Evolutionary conservation across 2,888 invertebrate genomes (phyloP), one percentile per base, ranked within the genome.

Genomic region (Cantharis rufa): DNA sequence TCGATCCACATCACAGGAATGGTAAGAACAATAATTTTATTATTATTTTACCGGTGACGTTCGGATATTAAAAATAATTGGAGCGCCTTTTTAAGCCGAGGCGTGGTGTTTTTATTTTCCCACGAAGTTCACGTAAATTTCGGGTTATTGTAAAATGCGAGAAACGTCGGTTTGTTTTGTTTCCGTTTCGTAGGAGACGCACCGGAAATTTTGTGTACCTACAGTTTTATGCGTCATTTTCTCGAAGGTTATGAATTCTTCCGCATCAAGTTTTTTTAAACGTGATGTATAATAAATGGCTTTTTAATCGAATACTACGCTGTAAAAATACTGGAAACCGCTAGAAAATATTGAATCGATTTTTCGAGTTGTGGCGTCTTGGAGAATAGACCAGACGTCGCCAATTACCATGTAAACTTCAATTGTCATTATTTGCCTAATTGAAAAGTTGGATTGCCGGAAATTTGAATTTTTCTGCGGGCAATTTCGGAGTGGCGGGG

Each of bases 1-100:
- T 86, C 90, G 78, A 89, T 90, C 87, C 90, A 91, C 89, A 90
- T 91, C 85, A 90, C 90, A 82, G 90, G 90, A 84, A 83, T 85
- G 78, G 84, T 83, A 74, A 80, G 83, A 81, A 61, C 15, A 13
- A 16, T 24, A 62, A 62, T 62, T 73, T 48, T 24, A 64, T n/a
- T 24, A 64, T n/a, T 48, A 48, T 48, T 48, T 48, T 7, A n/a
- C 48, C 7, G n/a, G 7, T n/a, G 48, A 48, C 48, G 48, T 48
- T 48, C 7, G 5, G 1, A n/a, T 7, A 5, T 48, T n/a, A 0
- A 7, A 48, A 48, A 48, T 3, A 32, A 13, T 13, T 3, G n/a
- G n/a, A 48, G n/a, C 48, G n/a, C 48, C n/a, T 5, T n/a, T 48
- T 5, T n/a, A n/a, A 0, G n/a, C n/a, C 48, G 48, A 48, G 48